Base-by-base conservation (phyloP, 2,888 invertebrate genomes). In the Piscicola geometra region DNA sequence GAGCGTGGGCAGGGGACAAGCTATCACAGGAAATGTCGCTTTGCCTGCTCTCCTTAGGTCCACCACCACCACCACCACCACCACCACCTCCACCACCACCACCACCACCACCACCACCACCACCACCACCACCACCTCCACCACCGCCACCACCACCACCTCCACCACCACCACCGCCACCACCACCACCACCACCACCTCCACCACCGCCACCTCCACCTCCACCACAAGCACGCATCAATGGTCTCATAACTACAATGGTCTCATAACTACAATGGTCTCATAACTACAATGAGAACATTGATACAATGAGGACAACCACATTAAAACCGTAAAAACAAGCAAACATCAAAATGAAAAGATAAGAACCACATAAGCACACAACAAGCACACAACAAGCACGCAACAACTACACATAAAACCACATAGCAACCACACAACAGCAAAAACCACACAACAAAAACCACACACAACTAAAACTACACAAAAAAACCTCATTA, bases 1-100 rank as follows among this genome's bases (percentile, higher is more conserved):
- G 88, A 90, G 91, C 0, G 90, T 89, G 35, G 89, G 92, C 25
- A 82, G 85, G 81, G 92, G 91, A 75, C 93, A 93, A 86, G 90
- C 93, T 18, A 93, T 91, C 84, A 91, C 91, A 0, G 94, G 94
- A 82, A 93, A 93, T 0, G 90, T 98, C 36, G 95, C 97, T 3
- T 93, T 96, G 84, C 96, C 97, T 0, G 97, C 93, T 33, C 90
- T 97, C 36, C 91, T 97, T 87, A 87, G 96, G 79, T 41, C 15
- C 41, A 41, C 41, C 41, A 41, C 41, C 68, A 32, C 68, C 33
- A 28, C n/a, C 68, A 30, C 68, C n/a, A 28, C 33, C 68, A 32
- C 68, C 33, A 28, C n/a, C 68, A 30, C 68, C 30, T 12, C 64
- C 30, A 33, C 69, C n/a, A 69, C 30, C 32, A 30, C 69, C 32